Base-by-base conservation (phyloP, 2,113 vertebrate species). In the Helogale parvula region DNA sequence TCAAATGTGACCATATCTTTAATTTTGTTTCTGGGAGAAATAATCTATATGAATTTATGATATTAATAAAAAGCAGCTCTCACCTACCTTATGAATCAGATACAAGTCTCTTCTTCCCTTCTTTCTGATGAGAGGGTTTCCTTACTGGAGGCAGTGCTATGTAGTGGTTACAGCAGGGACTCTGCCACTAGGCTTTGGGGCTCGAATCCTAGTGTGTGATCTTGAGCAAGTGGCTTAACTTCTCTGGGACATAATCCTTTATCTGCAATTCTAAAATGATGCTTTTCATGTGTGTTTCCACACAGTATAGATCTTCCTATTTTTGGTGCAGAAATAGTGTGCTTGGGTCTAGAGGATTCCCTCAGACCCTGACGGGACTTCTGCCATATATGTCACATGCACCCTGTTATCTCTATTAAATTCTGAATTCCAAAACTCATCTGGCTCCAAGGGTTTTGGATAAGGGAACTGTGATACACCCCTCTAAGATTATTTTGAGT, bases 11-110 rank as follows among this genome's bases (percentile, higher is more conserved):
- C 13, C 38, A 35, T 35, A 60, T 45, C 15, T 94, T 95, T 50
- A 19, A 66, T 93, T 92, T 94, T 93, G 33, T 84, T 96, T 63
- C 94, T 84, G 50, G 47, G 68, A 84, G 66, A 92, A 92, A 50
- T 57, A 19, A 79, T n/a, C 52, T 77, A 5, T 41, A 8, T 47
- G 29, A 13, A 38, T 69, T 83, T 45, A 69, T 74, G 14, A 50
- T 66, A 47, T 71, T 66, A 84, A 94, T 21, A 60, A 84, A 92
- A 66, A 74, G 41, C 31, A 95, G 33, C 52, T 86, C 5, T 82
- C 8, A 27, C 23, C 8, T 85, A 21, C 47, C 25, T 57, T 81
- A 10, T 88, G 35, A 81, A 88, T 93, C 15, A 33, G 65, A 65
- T 81, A 17, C 23, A 76, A 66, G 50, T 25, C 38, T n/a, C 35